Conservation (phyloP, 2,113 vertebrate species). For the Charadrius vociferus region DNA sequence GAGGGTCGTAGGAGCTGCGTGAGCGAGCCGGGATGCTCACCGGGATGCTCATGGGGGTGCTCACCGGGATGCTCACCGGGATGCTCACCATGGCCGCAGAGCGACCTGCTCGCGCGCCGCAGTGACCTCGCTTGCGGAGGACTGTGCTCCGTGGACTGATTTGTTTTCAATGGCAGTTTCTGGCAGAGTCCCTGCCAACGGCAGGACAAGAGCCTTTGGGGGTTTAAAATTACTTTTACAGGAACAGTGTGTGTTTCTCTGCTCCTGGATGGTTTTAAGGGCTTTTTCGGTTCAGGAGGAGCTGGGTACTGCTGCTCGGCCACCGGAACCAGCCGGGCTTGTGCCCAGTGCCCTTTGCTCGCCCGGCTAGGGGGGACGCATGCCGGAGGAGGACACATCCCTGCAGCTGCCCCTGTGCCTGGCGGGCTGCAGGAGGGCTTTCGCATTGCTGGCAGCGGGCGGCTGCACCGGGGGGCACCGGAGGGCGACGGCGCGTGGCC, state of each 20-base stretch:
- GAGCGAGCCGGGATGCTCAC: neutral
- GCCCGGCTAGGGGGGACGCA: fast-evolving
- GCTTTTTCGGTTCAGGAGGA: neutral
- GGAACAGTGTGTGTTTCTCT: neutral
- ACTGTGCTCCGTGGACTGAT: fast-evolving
- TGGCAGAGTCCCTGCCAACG: neutral
- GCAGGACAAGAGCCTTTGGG: neutral
- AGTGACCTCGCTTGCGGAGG: neutral
- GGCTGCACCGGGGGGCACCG: neutral
- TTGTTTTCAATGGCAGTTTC: neutral
- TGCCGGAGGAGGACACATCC: no score
- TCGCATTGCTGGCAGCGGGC: neutral
- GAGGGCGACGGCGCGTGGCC: neutral
- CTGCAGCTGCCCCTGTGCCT: fast-evolving
- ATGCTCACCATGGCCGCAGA: neutral
- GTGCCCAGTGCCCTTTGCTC: neutral
- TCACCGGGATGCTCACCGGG: neutral
- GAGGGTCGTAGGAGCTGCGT: fast-evolving
- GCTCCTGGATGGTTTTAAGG: neutral
- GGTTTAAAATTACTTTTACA: neutral
- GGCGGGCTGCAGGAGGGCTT: fast-evolving
- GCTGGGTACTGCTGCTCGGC: neutral
- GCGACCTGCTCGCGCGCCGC: fast-evolving
- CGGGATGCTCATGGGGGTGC: neutral
- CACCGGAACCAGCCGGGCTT: neutral